Evolutionary conservation across 2,113 vertebrate genomes (phyloP).

Genomic region (Sakesphorus luctuosus): DNA sequence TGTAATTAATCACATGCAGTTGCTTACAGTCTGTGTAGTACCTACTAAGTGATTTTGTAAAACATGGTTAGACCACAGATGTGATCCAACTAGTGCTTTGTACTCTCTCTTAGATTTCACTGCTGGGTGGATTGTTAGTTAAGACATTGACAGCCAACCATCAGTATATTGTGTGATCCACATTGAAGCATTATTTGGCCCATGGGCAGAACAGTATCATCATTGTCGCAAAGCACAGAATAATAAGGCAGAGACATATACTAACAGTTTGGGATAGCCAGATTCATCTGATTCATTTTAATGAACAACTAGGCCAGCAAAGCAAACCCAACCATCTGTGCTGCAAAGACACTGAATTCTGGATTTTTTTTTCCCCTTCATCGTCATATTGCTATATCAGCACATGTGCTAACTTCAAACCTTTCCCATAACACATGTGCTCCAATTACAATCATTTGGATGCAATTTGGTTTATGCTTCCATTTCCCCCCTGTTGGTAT

Average conservation of each 20-base stretch:
- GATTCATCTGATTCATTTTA: slow-evolving; percentile 63
- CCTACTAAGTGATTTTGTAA: not conserved
- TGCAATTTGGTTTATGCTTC: slow-evolving; percentile 66
- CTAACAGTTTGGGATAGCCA: slow-evolving; percentile 51
- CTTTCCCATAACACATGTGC: slow-evolving; percentile 51
- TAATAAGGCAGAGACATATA: slow-evolving; percentile 43
- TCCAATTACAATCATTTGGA: slow-evolving; percentile 51
- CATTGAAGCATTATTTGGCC: not conserved
- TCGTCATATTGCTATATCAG: slow-evolving; percentile 61
- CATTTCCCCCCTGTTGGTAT: slow-evolving; percentile 44
- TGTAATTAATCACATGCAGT: not conserved
- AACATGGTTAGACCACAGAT: not conserved
- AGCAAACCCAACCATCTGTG: slow-evolving; percentile 64
- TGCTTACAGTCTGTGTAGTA: not conserved
- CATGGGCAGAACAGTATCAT: slow-evolving; percentile 1
- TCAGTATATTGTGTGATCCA: not conserved
- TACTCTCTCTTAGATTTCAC: not conserved
- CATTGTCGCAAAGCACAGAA: slow-evolving; percentile 40
- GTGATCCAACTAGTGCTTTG: not conserved
- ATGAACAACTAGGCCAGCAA: slow-evolving; percentile 58
- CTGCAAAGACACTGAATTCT: slow-evolving; percentile 58
- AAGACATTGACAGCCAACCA: not conserved
- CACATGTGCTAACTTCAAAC: slow-evolving; percentile 69
- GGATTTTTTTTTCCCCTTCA: slow-evolving; percentile 27
- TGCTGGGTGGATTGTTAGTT: not conserved